Conservation (phyloP, 2,888 invertebrate genomes). For the Tetropium fuscum region DNA sequence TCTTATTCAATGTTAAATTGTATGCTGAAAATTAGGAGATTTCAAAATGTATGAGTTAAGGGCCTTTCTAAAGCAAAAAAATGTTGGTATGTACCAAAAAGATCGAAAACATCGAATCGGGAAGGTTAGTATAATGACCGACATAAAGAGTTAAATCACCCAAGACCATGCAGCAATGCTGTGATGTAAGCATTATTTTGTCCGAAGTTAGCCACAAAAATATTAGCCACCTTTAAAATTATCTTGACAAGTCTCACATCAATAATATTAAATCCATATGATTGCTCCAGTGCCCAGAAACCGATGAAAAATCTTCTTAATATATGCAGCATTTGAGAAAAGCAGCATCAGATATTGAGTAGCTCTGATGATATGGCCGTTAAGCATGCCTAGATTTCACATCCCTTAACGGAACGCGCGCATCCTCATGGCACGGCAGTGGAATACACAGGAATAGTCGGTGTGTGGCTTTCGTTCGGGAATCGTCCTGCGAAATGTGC, state of each 20-base stretch:
- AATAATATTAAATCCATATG: not conserved
- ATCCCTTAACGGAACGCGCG: slow-evolving; percentile 56
- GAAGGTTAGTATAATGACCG: too few species aligned
- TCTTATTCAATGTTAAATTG: too few species aligned
- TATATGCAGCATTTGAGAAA: slow-evolving; percentile 36
- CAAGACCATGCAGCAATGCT: too few species aligned
- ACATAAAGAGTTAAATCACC: too few species aligned
- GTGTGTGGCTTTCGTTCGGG: slow-evolving; percentile 56
- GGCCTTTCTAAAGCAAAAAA: too few species aligned
- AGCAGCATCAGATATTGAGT: slow-evolving; percentile 45
- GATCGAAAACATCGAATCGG: too few species aligned
- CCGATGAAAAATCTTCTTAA: slow-evolving; percentile 29
- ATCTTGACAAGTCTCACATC: not conserved
- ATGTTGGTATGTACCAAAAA: too few species aligned
- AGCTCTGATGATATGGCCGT: slow-evolving; percentile 49
- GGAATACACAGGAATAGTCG: slow-evolving; percentile 55
- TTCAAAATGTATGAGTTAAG: too few species aligned
- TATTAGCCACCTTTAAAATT: too few species aligned
- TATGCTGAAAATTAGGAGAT: too few species aligned
- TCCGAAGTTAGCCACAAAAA: too few species aligned
- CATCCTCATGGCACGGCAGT: slow-evolving; percentile 57
- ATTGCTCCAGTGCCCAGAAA: not conserved
- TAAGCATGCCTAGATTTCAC: slow-evolving; percentile 55
- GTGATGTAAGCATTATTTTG: too few species aligned
- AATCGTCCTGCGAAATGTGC: slow-evolving; percentile 46